A percentile compares a stretch with the other conserved stretches of the same genome.
Conservation (phyloP, 1,140 invertebrate species). For the Papilio xuthus region DNA sequence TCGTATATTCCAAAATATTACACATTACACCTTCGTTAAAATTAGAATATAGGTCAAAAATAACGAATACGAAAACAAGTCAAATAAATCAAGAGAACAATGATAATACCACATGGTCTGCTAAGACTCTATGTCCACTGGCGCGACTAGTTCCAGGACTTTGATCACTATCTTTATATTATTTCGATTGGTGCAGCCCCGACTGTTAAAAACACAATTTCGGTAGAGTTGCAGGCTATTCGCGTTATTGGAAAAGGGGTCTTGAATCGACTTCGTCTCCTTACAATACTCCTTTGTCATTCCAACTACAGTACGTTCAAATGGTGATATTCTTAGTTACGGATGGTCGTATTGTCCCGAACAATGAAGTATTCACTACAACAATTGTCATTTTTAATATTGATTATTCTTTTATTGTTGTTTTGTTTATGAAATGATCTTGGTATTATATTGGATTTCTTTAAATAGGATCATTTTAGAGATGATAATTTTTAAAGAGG, state of each 20-base stretch:
- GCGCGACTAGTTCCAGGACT: background rate
- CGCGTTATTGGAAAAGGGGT: background rate
- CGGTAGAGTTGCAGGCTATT: too few species aligned
- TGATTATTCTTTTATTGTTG: background rate
- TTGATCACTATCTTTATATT: background rate
- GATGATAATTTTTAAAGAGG: too few species aligned
- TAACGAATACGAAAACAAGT: too few species aligned
- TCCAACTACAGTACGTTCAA: background rate
- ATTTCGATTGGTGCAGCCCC: too few species aligned
- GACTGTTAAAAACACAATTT: background rate
- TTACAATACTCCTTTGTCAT: background rate
- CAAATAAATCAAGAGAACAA: background rate
- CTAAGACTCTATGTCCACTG: background rate
- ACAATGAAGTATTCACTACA: background rate
- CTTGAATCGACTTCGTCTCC: background rate
- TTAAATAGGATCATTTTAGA: background rate
- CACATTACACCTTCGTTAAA: background rate
- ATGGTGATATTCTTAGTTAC: background rate
- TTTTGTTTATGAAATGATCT: background rate
- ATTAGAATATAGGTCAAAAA: conserved; percentile 6
- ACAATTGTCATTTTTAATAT: background rate
- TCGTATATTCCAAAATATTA: background rate
- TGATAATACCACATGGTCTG: background rate
- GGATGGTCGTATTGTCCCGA: background rate
- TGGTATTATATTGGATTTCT: background rate